These are phyloP conservation scores for Propithecus coquereli DNA, from an alignment of 2,113 vertebrate species.

Conservation along the genomic window DNA sequence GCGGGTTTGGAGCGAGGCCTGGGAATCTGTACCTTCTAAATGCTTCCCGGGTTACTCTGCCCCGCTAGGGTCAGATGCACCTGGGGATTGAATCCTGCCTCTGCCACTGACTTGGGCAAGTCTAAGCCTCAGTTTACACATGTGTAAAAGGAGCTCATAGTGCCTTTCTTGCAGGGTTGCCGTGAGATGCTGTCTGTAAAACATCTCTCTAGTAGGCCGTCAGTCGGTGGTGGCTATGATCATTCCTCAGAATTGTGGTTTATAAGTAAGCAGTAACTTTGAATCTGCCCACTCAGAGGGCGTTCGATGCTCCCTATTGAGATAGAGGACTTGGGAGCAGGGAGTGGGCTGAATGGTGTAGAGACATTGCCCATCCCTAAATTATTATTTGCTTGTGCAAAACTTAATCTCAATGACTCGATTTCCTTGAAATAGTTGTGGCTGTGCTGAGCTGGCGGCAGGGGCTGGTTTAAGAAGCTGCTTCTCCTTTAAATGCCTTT, in stretches of 20 bases:
- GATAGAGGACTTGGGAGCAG: background rate
- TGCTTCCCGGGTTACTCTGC: background rate
- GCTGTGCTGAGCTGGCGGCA: background rate
- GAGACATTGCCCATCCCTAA: background rate
- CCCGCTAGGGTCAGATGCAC: background rate
- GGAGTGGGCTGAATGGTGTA: background rate
- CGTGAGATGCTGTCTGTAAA: background rate
- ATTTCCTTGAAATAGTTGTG: background rate
- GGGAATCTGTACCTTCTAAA: background rate
- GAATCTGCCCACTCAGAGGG: background rate
- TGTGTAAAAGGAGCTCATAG: background rate
- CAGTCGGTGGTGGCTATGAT: background rate
- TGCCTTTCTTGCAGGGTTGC: background rate
- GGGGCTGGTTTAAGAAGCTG: background rate
- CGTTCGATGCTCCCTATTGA: background rate
- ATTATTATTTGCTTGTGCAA: background rate
- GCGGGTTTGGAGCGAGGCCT: background rate
- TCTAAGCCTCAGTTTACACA: background rate
- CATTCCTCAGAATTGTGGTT: background rate
- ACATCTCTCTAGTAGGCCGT: background rate
- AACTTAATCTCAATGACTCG: background rate
- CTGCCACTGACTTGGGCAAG: background rate
- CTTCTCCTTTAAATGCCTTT: background rate
- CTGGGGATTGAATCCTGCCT: background rate
- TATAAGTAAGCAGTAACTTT: background rate